Percentiles rank a stretch among this genome's conserved stretches.
Evolutionary conservation across 2,888 invertebrate species (phyloP).

Genomic region (Nysson spinosus): DNA sequence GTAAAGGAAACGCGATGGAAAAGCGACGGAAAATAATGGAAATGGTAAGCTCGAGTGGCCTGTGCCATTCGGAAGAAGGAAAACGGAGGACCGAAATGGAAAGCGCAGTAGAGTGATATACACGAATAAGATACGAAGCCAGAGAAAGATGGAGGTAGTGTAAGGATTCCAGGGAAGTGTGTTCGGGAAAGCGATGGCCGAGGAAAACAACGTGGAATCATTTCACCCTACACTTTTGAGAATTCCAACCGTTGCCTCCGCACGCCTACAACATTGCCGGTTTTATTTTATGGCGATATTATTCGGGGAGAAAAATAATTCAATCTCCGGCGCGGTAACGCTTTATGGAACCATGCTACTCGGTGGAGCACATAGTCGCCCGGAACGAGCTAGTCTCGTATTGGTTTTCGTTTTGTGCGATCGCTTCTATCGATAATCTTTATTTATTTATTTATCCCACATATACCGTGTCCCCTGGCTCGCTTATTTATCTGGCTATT

Average conservation of each 20-base stretch:
- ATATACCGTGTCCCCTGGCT: too few species aligned
- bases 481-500: too few species aligned
- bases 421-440: too few species aligned
- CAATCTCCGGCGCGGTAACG: slow-evolving; percentile 63
- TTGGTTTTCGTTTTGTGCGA: too few species aligned
- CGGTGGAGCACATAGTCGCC: slow-evolving; percentile 13
- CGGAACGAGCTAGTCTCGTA: slow-evolving; percentile 17
- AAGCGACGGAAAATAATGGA: slow-evolving; percentile 68
- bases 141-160: slow-evolving; percentile 6
- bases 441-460: too few species aligned
- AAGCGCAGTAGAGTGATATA: too few species aligned
- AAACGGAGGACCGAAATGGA: slow-evolving; percentile 6
- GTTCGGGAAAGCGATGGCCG: background rate
- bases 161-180: slow-evolving; percentile 1
- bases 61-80: slow-evolving; percentile 18
- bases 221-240: slow-evolving; percentile 27
- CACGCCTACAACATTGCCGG: slow-evolving; percentile 29
- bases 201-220: slow-evolving; percentile 24
- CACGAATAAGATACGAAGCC: too few species aligned
- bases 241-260: slow-evolving; percentile 20
- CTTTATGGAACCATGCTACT: slow-evolving; percentile 46
- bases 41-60: slow-evolving; percentile 42
- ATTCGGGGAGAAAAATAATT: slow-evolving; percentile 72
- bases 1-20: too few species aligned
- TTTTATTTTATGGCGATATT: slow-evolving; percentile 72